phyloP scores from a whole-genome alignment of 2,888 invertebrate genomes.

The Charanyca ferruginea region DNA sequence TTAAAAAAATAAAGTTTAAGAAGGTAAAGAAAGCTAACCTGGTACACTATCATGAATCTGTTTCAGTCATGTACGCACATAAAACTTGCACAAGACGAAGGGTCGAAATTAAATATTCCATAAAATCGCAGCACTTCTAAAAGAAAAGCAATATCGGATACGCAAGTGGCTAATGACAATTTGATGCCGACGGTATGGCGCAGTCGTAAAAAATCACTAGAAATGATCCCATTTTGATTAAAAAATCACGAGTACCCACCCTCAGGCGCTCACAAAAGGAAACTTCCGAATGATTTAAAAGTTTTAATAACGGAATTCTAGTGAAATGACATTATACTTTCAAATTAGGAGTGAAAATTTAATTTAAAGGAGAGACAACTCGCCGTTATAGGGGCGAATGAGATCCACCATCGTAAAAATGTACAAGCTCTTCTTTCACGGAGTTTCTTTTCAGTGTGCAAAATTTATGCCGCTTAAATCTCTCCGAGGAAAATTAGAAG shows the following conservation, averaged over 20 bases:
- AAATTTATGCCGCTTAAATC: slow-evolving; percentile 90
- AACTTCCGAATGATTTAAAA: slow-evolving; percentile 91
- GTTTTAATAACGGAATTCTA: slow-evolving; percentile 91
- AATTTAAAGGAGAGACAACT: slow-evolving; percentile 91
- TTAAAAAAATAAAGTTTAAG: neutral
- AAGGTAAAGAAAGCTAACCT: slow-evolving; percentile 1
- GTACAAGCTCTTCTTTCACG: slow-evolving; percentile 89
- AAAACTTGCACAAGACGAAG: slow-evolving; percentile 73
- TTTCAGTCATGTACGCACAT: slow-evolving; percentile 53
- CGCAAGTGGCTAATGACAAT: slow-evolving; percentile 90
- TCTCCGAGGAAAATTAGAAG: slow-evolving; percentile 89
- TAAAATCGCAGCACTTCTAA: slow-evolving; percentile 85
- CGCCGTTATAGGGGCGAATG: slow-evolving; percentile 87
- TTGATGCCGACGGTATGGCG: slow-evolving; percentile 87
- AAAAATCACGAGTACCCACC: slow-evolving; percentile 89
- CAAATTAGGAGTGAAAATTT: slow-evolving; percentile 92
- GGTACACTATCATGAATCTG: slow-evolving; percentile 15
- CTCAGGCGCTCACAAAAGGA: slow-evolving; percentile 81
- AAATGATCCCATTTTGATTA: slow-evolving; percentile 91
- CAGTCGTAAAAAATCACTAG: slow-evolving; percentile 91
- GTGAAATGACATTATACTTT: slow-evolving; percentile 92
- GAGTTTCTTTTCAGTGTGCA: slow-evolving; percentile 89
- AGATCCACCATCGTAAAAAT: slow-evolving; percentile 89
- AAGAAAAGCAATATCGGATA: slow-evolving; percentile 90
- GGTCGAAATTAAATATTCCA: slow-evolving; percentile 85